These are phyloP conservation scores for Acleris sparsana DNA, from an alignment of 2,888 invertebrate genomes.

Conservation along the genomic window DNA sequence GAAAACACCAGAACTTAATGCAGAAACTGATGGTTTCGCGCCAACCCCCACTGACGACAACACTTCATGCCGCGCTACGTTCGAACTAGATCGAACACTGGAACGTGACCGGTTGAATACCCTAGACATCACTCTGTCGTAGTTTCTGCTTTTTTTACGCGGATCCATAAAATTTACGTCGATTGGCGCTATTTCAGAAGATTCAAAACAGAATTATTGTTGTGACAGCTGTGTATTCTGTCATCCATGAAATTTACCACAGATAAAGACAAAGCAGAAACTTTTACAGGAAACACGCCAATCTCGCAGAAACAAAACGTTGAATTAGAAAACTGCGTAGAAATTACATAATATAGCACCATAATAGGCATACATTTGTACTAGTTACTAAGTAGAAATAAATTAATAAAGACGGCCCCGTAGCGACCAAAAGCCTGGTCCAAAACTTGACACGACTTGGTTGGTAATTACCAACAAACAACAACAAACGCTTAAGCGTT, in stretches of 20 bases:
- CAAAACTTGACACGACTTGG: no score
- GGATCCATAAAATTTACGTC: slow-evolving; percentile 24
- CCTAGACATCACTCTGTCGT: slow-evolving; percentile 73
- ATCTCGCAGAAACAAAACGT: background rate
- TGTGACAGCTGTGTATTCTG: slow-evolving; percentile 25
- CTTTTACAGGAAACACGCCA: background rate
- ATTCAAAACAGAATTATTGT: slow-evolving; percentile 34
- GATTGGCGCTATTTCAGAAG: slow-evolving; percentile 7
- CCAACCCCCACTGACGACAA: slow-evolving; percentile 59
- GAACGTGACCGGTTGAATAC: slow-evolving; percentile 53
- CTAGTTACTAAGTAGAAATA: no score
- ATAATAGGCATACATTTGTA: no score
- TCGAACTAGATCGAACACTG: slow-evolving; percentile 55
- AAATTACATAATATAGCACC: no score
- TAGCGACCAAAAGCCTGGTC: no score
- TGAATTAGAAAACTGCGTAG: no score
- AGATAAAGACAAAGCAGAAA: background rate
- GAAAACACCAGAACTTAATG: slow-evolving; percentile 56
- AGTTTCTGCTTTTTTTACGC: slow-evolving; percentile 44
- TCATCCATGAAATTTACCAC: slow-evolving; percentile 12
- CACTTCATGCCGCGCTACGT: slow-evolving; percentile 64
- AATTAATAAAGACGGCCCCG: no score
- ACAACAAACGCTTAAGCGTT: no score
- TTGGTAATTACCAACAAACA: no score
- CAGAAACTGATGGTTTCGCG: slow-evolving; percentile 69